A percentile compares a stretch with the other conserved stretches of the same genome.
Evolutionary conservation across 2,888 invertebrate genomes (phyloP).

Genomic region (Drosophila helvetica): DNA sequence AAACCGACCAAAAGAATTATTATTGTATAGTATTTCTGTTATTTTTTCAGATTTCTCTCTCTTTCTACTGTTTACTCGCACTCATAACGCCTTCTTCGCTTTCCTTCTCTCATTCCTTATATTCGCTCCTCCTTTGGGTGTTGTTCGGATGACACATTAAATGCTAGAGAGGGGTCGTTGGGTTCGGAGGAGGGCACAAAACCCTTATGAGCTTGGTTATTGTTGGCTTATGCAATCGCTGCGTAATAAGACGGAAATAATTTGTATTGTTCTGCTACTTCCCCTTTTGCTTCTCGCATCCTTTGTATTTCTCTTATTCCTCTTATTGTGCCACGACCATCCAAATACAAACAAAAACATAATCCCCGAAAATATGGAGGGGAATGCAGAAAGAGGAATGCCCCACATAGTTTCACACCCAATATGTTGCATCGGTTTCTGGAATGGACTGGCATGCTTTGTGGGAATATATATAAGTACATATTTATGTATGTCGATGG

Average conservation of each 20-base stretch:
- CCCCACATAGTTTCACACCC: conserved; percentile 28
- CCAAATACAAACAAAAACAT: conserved; percentile 19
- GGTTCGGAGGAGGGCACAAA: neutral
- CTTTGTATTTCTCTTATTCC: conserved; percentile 20
- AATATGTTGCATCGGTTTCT: conserved; percentile 14
- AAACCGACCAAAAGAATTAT: conserved; percentile 82
- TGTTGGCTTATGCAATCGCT: conserved; percentile 73
- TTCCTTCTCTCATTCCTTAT: neutral
- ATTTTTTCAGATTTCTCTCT: conserved; percentile 30
- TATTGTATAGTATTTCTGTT: conserved; percentile 69
- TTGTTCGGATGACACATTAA: conserved; percentile 15
- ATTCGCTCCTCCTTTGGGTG: neutral
- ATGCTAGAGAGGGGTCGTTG: neutral
- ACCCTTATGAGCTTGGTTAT: conserved; percentile 60
- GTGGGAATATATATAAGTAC: neutral
- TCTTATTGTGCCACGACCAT: conserved; percentile 18
- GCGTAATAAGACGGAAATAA: conserved; percentile 82
- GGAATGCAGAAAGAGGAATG: conserved; percentile 25
- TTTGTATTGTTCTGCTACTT: conserved; percentile 63
- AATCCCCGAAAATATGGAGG: conserved; percentile 14
- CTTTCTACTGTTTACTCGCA: too few relatives aligned
- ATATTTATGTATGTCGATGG: too few relatives aligned
- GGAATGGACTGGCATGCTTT: neutral
- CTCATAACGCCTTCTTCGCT: neutral
- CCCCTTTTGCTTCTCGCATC: neutral